Base-by-base conservation (phyloP, 2,888 invertebrate genomes). In the Amblyjoppa fuscipennis region DNA sequence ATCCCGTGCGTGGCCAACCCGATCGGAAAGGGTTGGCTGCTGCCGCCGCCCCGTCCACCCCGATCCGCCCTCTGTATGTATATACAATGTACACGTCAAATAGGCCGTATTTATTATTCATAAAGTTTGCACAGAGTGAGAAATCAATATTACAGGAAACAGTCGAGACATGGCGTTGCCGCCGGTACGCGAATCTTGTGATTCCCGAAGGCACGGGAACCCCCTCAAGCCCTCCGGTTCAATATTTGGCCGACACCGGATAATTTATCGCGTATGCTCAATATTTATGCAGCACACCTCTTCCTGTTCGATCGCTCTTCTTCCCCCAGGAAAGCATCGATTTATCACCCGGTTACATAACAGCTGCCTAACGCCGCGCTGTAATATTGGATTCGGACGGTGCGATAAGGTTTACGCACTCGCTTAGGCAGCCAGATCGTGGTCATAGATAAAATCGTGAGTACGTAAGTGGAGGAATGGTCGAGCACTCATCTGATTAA, bases 101-200 rank as follows among this genome's bases (percentile, higher is more conserved):
- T 68, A 71, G 91, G 82, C 90, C 88, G 89, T 88, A 90, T 92
- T 90, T 92, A 92, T 92, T 92, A 92, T 92, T 92, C 92, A 92
- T 92, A 91, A 91, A 89, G 89, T 90, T 89, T 87, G 68, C 87
- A 84, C 87, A 68, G 61, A 70, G 51, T 84, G 87, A 77, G 87
- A 83, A 91, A 92, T 92, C 92, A 90, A 92, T 92, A 92, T 90
- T 84, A 49, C 41, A 34, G 68, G 49, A 49, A 78, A 49, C 49
- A 59, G 76, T 73, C 82, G 74, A 74, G 81, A 70, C 69, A 73
- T 76, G 49, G 71, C 49, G 49, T 66, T 77, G 56, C 49, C 45
- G 66, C 70, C 28, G 49, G 70, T 51, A 77, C 51, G 51, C 41
- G 41, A 31, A n/a, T 49, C n/a, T 61, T 31, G 49, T 68, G 83